Percentiles rank a stretch among this genome's conserved stretches.
phyloP scores from a whole-genome alignment of 2,888 invertebrate genomes.

The Sepiola atlantica region DNA sequence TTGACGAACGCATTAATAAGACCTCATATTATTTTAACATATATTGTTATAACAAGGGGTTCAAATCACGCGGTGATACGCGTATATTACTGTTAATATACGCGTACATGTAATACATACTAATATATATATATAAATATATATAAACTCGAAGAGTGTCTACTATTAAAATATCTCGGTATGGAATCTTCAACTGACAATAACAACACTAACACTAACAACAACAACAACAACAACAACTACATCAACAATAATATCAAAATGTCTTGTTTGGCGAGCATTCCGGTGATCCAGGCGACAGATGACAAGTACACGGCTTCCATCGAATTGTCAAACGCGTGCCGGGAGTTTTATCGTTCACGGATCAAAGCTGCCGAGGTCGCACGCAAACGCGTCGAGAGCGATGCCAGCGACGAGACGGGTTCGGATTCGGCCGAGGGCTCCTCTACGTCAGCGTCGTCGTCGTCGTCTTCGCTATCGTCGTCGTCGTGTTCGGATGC shows the following conservation, averaged over 20 bases:
- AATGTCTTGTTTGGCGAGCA: background rate
- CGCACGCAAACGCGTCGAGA: constrained; percentile 57
- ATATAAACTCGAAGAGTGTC: too few species aligned
- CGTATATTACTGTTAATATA: too few species aligned
- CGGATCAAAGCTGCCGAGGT: constrained; percentile 60
- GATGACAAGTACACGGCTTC: constrained; percentile 63
- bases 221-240: background rate
- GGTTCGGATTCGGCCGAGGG: constrained; percentile 41
- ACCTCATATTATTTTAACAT: too few species aligned
- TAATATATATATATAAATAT: too few species aligned
- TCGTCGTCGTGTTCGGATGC: background rate
- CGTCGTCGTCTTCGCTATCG: constrained; percentile 45
- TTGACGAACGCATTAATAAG: too few species aligned
- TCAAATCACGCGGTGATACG: too few species aligned
- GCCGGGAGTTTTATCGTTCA: constrained; percentile 64
- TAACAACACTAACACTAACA: background rate
- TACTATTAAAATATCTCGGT: too few species aligned
- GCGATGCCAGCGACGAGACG: constrained; percentile 48
- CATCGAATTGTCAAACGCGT: constrained; percentile 68
- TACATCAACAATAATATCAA: background rate
- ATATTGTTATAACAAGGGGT: too few species aligned
- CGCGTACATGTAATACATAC: too few species aligned
- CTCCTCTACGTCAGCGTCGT: constrained; percentile 48
- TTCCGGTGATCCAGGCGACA: background rate
- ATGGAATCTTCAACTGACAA: background rate